Base-by-base conservation (phyloP, 1,140 invertebrate genomes). In the Aphelenchoides besseyi region DNA sequence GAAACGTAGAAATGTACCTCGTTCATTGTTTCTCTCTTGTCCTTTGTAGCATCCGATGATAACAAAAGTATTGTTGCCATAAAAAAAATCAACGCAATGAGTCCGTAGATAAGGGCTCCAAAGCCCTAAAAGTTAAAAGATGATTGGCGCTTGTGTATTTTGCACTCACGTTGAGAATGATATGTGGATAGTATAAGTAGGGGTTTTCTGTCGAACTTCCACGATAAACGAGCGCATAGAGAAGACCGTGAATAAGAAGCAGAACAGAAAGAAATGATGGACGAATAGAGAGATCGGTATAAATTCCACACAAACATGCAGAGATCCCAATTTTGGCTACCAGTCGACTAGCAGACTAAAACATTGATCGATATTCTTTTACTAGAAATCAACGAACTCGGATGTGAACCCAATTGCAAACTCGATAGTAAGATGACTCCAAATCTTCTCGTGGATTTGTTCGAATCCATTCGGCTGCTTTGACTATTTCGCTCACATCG, bases 111-210 rank as follows among this genome's bases (percentile, higher is more conserved):
- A 33, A 59, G 5, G 5, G 55, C 55, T 33, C 5, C 55, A 33
- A 59, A 59, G 5, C 55, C 55, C 55, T 59, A 33, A 28, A 59
- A 59, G 5, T 33, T 48, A 23, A 23, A 23, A 16, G 41, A 23
- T 48, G 41, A 48, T 48, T 23, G 12, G 12, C 23, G 12, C 41
- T 48, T 48, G 12, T 23, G 12, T 48, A 23, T 48, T 23, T 23
- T 16, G 12, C 23, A 28, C 55, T 59, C 5, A 33, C 55, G 32
- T 18, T 59, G 5, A 59, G 23, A 59, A 18, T 12, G 23, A 59
- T 33, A 23, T 59, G 55, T 23, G 55, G 55, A 33, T 59, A 59
- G 18, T 59, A 59, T 29, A 59, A 59, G 18, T 59, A 59, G 5
- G 55, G 55, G 23, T 59, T 59, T 28, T 28, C 18, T 28, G 18